Base-by-base conservation (phyloP, 2,888 invertebrate species). In the Eremobia ochroleuca region DNA sequence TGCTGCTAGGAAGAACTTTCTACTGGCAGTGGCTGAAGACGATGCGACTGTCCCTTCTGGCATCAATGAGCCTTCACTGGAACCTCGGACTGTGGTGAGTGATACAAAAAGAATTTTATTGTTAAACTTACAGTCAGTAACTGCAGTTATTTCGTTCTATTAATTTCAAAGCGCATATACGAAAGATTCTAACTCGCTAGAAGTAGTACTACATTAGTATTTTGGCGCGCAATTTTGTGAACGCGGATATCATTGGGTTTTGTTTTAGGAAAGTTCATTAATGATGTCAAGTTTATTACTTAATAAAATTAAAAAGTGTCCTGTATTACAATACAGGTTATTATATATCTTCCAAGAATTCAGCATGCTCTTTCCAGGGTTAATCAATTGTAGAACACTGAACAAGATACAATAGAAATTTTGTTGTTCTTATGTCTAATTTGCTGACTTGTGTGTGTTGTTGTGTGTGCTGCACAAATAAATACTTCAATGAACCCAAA, bases 21-120 rank as follows among this genome's bases (percentile, higher is more conserved):
- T 95, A 65, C 65, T 95, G 31, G 91, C 94, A 0, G 92, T 92
- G 21, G 94, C 94, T n/a, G 96, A 95, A 82, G 95, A 96, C 65
- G 94, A 94, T 15, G 94, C 94, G 0, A 94, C 95, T 0, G 94
- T 96, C 1, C 96, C 97, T 0, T 87, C 89, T 28, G 96, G 95
- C 0, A 92, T 96, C 0, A 92, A 92, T 43, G 97, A 96, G 73
- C 76, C 88, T 59, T 64, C 85, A 0, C 75, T 91, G 9, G 92
- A 94, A 86, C 96, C 96, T 8, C 89, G 91, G 71, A 74, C 75
- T 77, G 95, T 96, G 92, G 96, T 97, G 87, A 88, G 91, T 90
- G 4, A 15, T 11, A 46, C 0, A 43, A 52, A 40, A 31, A 28
- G 0, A 15, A 21, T 3, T 28, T 11, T 43, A 43, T 52, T 11